phyloP scores from a whole-genome alignment of 2,113 vertebrate genomes.

The Taurulus bubalis region DNA sequence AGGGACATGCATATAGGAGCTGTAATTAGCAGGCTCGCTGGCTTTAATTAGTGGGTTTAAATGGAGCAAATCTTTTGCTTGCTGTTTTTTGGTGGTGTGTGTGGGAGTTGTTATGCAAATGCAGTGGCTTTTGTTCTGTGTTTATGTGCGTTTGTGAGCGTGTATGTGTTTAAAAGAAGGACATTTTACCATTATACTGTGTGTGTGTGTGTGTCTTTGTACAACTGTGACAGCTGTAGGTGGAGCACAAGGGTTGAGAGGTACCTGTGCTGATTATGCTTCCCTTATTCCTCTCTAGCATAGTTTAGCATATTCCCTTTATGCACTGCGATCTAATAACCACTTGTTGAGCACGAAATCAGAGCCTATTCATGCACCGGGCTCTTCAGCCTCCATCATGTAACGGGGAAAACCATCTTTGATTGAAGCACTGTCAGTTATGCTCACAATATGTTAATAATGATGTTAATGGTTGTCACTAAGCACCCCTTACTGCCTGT shows the following conservation, averaged over 20 bases:
- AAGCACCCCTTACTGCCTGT: background rate
- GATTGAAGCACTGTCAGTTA: conserved; percentile 12
- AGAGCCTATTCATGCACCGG: conserved; percentile 43
- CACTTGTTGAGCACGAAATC: conserved; percentile 44
- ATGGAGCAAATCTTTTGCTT: conserved; percentile 31
- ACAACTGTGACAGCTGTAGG: no score
- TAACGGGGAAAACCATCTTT: conserved; percentile 4
- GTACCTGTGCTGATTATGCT: conserved; percentile 43
- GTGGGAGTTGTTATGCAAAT: conserved; percentile 51
- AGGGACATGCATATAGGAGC: conserved; percentile 43
- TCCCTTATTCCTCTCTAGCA: background rate
- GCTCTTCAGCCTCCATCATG: background rate
- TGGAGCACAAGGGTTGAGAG: background rate
- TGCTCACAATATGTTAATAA: background rate
- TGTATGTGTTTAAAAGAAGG: background rate
- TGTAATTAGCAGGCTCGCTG: conserved; percentile 66
- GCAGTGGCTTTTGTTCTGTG: conserved; percentile 15
- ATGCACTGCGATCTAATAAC: conserved; percentile 14
- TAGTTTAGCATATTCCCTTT: background rate
- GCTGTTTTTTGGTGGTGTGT: conserved; percentile 55
- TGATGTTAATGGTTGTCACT: background rate
- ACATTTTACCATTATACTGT: background rate
- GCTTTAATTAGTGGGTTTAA: conserved; percentile 68
- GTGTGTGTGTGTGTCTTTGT: background rate
- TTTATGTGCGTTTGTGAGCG: background rate